Conservation (phyloP, 1,140 invertebrate species). For the Zaprionus ghesquierei region DNA sequence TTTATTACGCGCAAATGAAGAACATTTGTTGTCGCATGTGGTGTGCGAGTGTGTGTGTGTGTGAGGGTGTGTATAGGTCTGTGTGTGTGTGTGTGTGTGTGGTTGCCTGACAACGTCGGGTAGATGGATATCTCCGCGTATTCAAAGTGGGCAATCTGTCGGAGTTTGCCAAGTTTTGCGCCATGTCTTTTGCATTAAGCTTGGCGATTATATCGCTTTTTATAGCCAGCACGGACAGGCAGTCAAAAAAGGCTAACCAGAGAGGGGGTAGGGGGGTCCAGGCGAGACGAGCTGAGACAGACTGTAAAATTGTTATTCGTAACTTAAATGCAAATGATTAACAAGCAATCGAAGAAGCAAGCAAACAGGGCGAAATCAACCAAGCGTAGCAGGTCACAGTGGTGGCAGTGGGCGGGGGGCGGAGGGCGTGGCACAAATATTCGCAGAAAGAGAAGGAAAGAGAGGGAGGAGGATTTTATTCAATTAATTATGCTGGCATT, state of each 20-base stretch:
- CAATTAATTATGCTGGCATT: conserved; percentile 40
- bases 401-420: not conserved
- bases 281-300: not conserved
- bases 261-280: not conserved
- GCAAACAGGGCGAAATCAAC: not conserved
- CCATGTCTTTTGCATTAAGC: conserved; percentile 15
- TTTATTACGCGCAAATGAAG: conserved; percentile 74
- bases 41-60: not conserved
- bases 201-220: conserved; percentile 51
- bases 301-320: conserved; percentile 41
- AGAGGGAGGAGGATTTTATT: not conserved
- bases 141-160: conserved; percentile 14
- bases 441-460: not conserved
- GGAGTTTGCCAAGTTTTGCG: not conserved
- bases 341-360: conserved; percentile 63
- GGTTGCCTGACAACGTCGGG: not conserved
- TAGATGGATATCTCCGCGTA: not conserved
- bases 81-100: not conserved
- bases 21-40: conserved; percentile 60
- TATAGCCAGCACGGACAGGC: conserved; percentile 19
- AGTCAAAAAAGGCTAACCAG: not conserved
- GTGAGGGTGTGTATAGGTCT: not conserved
- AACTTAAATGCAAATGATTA: conserved; percentile 63
- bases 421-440: not conserved
- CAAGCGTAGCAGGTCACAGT: not conserved